Base-by-base conservation (phyloP, 2,113 vertebrate species). In the Oryzias woworae region DNA sequence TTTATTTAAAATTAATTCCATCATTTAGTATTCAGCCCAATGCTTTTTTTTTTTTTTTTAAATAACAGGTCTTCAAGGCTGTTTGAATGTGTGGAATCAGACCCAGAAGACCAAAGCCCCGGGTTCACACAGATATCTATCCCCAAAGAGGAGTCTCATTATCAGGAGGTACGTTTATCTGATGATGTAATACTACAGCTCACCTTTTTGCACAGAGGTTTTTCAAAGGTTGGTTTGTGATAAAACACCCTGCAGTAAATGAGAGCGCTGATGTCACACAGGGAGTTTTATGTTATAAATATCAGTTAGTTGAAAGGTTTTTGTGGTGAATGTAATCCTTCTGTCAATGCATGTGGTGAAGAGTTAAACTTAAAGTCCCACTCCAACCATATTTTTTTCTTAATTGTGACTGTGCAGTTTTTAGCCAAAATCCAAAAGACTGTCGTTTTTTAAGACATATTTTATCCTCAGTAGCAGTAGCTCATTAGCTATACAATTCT, bases 1-100 rank as follows among this genome's bases (percentile, higher is more conserved):
- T 36, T 36, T 36, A 36, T n/a, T 20, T 1, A 20, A 20, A 20
- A 20, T 20, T 20, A 36, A 36, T 36, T 36, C 8, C 36, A 36
- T 10, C 8, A 10, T 2, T 36, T 10, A 8, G 8, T 10, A 36
- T 12, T 36, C 8, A 12, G 8, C 10, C 36, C 2, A 36, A 36
- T 13, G 12, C 36, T 36, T 10, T 36, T 36, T 43, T 7, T 28
- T 18, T 55, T 64, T 68, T 15, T 15, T 78, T 48, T 2, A 12
- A 12, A 12, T 10, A 12, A 10, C 36, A 94, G 95, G 92, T 83
- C 90, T 83, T 88, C 87, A 66, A 76, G 84, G 88, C 90, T 89
- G 83, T 87, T 84, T 10, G 90, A 86, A 85, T 94, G 94, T 86
- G 90, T 92, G 51, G 94, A 95, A 79, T 77, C 80, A 58, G 88